Evolutionary conservation across 2,888 invertebrate species (phyloP), one percentile per base, ranked within the genome.

Genomic region (Pseudeuparius sepicola): DNA sequence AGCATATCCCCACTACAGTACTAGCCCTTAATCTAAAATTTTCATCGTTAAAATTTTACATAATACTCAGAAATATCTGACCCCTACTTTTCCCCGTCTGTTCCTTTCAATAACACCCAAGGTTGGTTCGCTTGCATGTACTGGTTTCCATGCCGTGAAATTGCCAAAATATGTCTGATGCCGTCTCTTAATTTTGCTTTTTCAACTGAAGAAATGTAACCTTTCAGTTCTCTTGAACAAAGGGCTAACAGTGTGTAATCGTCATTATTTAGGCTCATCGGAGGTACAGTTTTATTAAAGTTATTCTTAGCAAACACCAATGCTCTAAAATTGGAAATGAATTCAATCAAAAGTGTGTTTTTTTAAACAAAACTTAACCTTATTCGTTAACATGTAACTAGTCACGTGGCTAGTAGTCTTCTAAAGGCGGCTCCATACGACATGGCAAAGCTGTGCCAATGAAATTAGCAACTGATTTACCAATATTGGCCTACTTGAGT

Each of bases 51-150:
- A 14, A 13, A 24, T 13, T 16, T 25, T 29, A 31, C 5, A 34
- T 24, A 31, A 34, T 31, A 38, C 11, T 30, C 31, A 9, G 18
- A 15, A 34, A 27, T 31, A n/a, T 29, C 6, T 14, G 7, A 14
- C 6, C 41, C 68, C 63, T 56, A 86, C 86, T 78, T 79, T 47
- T 90, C 80, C 32, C 75, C 72, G 2, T 73, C 75, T 2, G 63
- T 69, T 15, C 89, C 87, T 59, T 97, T 98, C 4, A 92, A 70
- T 47, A 88, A 67, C 4, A 87, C 86, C 97, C 98, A 99, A 0
- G 98, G 97, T 57, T 93, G 83, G 45, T 82, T 80, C 2, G 72
- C 65, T 65, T 99, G 98, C 82, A 99, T 90, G 59, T 88, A 94
- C 54, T 92, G 92, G 68, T 99, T 99, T 4, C 97, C 97, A 45